Conservation (phyloP, 1,140 invertebrate genomes). For the Leptinotarsa undecemlineata region DNA sequence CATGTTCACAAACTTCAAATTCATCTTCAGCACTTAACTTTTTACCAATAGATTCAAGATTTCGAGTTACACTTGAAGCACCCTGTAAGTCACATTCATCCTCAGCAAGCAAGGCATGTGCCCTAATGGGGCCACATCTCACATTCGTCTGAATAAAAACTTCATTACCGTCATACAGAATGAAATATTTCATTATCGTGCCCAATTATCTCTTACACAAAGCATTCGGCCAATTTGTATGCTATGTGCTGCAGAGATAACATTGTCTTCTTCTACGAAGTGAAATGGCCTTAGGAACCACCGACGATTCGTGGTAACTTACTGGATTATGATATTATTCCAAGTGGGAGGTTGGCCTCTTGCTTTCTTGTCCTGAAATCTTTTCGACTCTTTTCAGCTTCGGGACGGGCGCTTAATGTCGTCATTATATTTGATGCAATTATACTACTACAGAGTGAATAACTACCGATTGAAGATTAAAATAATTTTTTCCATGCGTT, state of each 20-base stretch:
- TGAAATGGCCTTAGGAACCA: slow-evolving; percentile 10
- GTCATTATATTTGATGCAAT: background rate
- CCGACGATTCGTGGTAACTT: background rate
- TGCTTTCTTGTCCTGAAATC: background rate
- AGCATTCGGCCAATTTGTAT: slow-evolving; percentile 32
- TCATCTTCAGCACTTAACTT: too few species aligned
- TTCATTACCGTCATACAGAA: slow-evolving; percentile 31
- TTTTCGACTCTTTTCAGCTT: background rate
- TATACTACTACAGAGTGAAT: background rate
- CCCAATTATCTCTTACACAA: slow-evolving; percentile 15
- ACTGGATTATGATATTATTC: slow-evolving; percentile 6
- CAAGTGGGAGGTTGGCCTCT: slow-evolving; percentile 1
- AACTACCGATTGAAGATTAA: background rate
- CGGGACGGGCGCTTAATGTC: background rate
- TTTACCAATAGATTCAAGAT: too few species aligned
- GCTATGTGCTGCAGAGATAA: slow-evolving; percentile 27
- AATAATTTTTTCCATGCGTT: too few species aligned
- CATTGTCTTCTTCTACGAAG: slow-evolving; percentile 31
- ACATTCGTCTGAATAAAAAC: slow-evolving; percentile 33
- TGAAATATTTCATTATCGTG: slow-evolving; percentile 8
- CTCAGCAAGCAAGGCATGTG: slow-evolving; percentile 2
- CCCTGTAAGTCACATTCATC: background rate
- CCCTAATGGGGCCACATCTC: slow-evolving; percentile 25
- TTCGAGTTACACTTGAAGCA: background rate
- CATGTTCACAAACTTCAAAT: too few species aligned